These are phyloP conservation scores for Aleadryas rufinucha DNA, from an alignment of 2,113 vertebrate species.

Conservation along the genomic window DNA sequence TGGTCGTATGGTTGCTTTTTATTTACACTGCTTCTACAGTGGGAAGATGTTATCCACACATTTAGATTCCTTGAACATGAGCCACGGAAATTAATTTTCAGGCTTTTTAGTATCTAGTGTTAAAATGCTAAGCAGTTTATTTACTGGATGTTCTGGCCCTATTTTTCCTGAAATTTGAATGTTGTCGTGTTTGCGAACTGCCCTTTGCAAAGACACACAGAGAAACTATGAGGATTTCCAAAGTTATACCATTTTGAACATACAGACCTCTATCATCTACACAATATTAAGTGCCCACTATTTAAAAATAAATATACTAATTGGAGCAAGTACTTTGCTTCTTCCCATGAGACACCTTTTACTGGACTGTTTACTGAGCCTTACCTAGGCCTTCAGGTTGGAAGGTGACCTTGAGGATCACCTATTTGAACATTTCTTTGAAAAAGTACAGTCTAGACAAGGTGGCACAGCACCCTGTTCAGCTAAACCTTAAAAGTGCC, in stretches of 20 bases:
- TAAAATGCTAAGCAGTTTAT: background rate
- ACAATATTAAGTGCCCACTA: too few species aligned
- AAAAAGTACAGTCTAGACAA: background rate
- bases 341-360: background rate
- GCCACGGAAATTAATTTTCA: background rate
- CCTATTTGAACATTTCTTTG: background rate
- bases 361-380: background rate
- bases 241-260: background rate
- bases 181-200: background rate
- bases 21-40: background rate
- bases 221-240: background rate
- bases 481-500: background rate
- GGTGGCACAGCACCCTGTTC: background rate
- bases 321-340: background rate
- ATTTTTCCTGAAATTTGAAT: background rate
- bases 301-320: background rate
- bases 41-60: background rate
- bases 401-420: background rate
- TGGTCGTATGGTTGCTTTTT: background rate
- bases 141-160: background rate
- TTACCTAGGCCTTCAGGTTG: background rate
- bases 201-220: background rate
- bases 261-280: background rate
- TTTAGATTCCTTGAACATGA: background rate
- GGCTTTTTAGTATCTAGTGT: background rate